A percentile compares a stretch with the other conserved stretches of the same genome.
These are phyloP conservation scores for Epizoanthus ramosus DNA, from an alignment of 92 coral and sea anemone species.

Conservation along the genomic window DNA sequence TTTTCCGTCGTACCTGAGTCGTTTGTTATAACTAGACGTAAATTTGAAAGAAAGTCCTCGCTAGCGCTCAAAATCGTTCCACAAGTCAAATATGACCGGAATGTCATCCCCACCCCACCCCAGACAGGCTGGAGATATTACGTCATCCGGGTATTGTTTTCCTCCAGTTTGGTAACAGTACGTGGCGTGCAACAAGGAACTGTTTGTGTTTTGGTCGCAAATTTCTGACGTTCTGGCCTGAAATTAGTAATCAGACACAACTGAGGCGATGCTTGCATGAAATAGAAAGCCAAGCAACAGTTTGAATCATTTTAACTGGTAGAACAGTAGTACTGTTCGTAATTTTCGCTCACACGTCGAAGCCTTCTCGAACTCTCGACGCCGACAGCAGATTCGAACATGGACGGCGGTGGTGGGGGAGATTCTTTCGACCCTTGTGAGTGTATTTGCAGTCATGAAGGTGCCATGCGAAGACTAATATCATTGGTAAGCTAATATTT, in stretches of 20 bases:
- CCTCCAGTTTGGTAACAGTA: constrained; percentile 54
- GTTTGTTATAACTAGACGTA: not conserved
- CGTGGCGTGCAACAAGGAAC: constrained; percentile 61
- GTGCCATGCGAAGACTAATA: constrained; percentile 97
- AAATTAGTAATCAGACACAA: not conserved
- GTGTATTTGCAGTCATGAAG: constrained; percentile 96
- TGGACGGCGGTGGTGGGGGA: constrained; percentile 91
- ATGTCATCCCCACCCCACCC: constrained; percentile 27
- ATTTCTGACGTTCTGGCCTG: not conserved
- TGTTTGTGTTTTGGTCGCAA: constrained; percentile 23
- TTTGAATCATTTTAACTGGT: not conserved
- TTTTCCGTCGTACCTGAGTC: not conserved
- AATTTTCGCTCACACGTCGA: not conserved
- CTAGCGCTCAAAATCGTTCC: not conserved
- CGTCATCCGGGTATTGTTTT: constrained; percentile 67
- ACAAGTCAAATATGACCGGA: not conserved
- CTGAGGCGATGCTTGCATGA: constrained; percentile 1
- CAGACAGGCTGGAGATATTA: constrained; percentile 26
- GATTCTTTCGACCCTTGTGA: constrained; percentile 96
- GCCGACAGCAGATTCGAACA: constrained; percentile 33
- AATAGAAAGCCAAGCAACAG: not conserved
- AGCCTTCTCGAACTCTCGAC: constrained; percentile 29
- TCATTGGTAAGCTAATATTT: constrained; percentile 78
- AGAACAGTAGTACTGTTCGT: not conserved
- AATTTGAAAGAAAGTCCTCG: not conserved